phyloP scores from a whole-genome alignment of 1,140 invertebrate genomes.

The Bombus sibiricus region DNA sequence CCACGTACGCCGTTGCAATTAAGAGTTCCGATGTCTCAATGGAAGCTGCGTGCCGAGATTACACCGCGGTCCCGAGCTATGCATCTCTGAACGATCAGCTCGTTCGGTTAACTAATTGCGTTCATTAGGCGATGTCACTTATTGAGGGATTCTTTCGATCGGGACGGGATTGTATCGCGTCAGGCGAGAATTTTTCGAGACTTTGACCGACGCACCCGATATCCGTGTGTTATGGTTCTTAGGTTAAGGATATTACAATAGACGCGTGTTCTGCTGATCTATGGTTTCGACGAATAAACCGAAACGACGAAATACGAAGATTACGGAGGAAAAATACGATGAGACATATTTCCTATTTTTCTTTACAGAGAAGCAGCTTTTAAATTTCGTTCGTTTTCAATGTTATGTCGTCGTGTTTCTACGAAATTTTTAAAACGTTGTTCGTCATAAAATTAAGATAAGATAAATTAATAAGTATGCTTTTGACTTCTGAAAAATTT shows the following conservation, averaged over 20 bases:
- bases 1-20: constrained; percentile 50
- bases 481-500: neutral
- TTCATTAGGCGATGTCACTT: constrained; percentile 40
- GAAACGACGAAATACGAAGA: no score
- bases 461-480: no score
- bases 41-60: constrained; percentile 22
- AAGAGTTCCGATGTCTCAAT: constrained; percentile 68
- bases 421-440: neutral
- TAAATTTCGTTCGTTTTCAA: neutral
- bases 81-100: constrained; percentile 30
- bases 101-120: constrained; percentile 34
- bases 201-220: neutral
- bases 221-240: no score
- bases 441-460: neutral
- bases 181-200: neutral
- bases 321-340: no score
- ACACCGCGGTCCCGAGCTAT: constrained; percentile 6
- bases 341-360: neutral
- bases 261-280: no score
- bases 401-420: neutral
- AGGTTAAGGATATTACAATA: no score
- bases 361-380: neutral
- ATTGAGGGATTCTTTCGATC: neutral
- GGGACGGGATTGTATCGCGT: neutral
- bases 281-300: no score